These are phyloP conservation scores for Amphiprion clarkii DNA, from an alignment of 2,797 vertebrate species.

Conservation along the genomic window DNA sequence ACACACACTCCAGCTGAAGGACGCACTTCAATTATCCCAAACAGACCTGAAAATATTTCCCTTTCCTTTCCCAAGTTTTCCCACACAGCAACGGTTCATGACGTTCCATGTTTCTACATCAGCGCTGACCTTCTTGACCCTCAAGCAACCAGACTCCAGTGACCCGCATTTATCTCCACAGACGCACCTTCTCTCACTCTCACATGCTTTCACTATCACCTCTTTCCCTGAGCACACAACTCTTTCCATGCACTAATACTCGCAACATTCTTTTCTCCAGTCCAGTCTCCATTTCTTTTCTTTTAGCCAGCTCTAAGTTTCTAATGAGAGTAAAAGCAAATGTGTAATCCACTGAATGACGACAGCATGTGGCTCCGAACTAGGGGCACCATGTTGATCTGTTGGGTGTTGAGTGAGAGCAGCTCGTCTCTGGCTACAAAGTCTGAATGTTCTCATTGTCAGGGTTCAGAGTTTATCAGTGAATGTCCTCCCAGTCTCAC, in stretches of 20 bases:
- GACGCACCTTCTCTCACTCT: constrained; percentile 57
- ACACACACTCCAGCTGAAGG: constrained; percentile 80
- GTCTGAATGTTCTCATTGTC: constrained; percentile 84
- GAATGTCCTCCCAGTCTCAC: constrained; percentile 78
- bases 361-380: constrained; percentile 26
- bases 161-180: constrained; percentile 69
- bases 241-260: background rate
- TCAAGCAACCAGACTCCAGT: constrained; percentile 60
- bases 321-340: constrained; percentile 8
- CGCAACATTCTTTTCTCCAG: background rate
- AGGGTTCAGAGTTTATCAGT: constrained; percentile 82
- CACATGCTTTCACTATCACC: constrained; percentile 63
- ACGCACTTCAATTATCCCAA: constrained; percentile 86
- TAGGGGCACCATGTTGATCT: constrained; percentile 29
- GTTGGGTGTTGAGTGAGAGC: constrained; percentile 47
- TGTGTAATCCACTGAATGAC: constrained; percentile 17
- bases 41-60: constrained; percentile 86
- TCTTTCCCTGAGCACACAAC: constrained; percentile 17
- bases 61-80: constrained; percentile 67
- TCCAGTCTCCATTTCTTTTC: background rate
- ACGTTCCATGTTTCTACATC: constrained; percentile 62
- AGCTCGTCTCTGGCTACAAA: constrained; percentile 58
- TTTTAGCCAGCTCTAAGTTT: background rate
- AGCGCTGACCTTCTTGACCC: constrained; percentile 74
- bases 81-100: constrained; percentile 69